Conservation (phyloP, 2,113 vertebrate species). For the Myotis davidii region DNA sequence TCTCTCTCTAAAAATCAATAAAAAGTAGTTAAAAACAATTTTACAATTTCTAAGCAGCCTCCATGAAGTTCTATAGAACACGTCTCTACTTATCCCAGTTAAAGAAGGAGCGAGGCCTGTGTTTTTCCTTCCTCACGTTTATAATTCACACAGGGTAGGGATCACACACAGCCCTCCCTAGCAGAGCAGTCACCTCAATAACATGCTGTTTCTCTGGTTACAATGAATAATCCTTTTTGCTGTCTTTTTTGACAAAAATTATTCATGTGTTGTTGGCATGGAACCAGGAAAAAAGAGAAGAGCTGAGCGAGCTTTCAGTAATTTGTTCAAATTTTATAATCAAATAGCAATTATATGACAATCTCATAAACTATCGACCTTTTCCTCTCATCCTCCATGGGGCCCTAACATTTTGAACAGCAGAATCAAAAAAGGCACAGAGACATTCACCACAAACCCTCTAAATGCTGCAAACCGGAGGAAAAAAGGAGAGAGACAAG, state of each 20-base stretch:
- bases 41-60: background rate
- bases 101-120: background rate
- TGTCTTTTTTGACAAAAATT: slow-evolving; percentile 56
- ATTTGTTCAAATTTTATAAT: slow-evolving; percentile 35
- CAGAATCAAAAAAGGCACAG: background rate
- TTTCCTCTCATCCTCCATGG: background rate
- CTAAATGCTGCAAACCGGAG: background rate
- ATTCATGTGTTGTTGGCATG: background rate
- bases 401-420: background rate
- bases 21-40: background rate
- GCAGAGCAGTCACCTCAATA: background rate
- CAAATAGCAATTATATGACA: slow-evolving; percentile 27
- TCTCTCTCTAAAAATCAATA: too few species aligned
- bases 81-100: background rate
- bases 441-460: background rate
- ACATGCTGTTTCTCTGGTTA: slow-evolving; percentile 25
- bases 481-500: background rate
- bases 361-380: background rate
- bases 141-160: background rate
- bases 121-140: background rate
- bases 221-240: slow-evolving; percentile 3
- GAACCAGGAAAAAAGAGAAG: background rate
- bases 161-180: background rate
- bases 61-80: background rate
- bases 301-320: background rate